Evolutionary conservation across 1,140 invertebrate species (phyloP).

Genomic region (Apis cerana): DNA sequence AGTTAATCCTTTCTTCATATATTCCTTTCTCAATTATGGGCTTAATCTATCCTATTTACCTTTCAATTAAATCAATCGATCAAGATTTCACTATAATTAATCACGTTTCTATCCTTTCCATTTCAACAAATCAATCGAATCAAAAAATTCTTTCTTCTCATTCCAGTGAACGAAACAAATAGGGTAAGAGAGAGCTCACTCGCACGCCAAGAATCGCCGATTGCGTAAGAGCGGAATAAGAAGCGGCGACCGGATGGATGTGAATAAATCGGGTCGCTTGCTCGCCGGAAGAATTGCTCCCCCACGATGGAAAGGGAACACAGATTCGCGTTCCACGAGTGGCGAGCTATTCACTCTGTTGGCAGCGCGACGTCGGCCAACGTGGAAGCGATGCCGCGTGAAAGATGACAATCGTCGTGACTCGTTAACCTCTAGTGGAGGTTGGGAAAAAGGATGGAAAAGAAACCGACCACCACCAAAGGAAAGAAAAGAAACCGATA

Average conservation of each 20-base stretch:
- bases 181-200: neutral
- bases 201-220: neutral
- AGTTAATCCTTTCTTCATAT: too few species aligned
- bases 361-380: neutral
- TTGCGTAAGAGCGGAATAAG: slow-evolving; percentile 38
- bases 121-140: neutral
- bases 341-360: slow-evolving; percentile 35
- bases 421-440: slow-evolving; percentile 10
- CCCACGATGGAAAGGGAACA: slow-evolving; percentile 11
- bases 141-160: neutral
- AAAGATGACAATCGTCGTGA: slow-evolving; percentile 44
- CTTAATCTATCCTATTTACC: too few species aligned
- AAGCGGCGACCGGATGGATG: slow-evolving; percentile 13
- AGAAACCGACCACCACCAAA: neutral
- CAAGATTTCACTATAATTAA: slow-evolving; percentile 12
- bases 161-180: neutral
- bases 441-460: neutral
- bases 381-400: neutral
- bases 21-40: too few species aligned
- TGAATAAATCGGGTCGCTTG: slow-evolving; percentile 57
- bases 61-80: too few species aligned
- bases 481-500: neutral
- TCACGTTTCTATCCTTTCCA: neutral
- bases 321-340: slow-evolving; percentile 42
- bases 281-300: slow-evolving; percentile 38